Conservation (phyloP, 2,888 invertebrate species). For the Ormyrus rosae region DNA sequence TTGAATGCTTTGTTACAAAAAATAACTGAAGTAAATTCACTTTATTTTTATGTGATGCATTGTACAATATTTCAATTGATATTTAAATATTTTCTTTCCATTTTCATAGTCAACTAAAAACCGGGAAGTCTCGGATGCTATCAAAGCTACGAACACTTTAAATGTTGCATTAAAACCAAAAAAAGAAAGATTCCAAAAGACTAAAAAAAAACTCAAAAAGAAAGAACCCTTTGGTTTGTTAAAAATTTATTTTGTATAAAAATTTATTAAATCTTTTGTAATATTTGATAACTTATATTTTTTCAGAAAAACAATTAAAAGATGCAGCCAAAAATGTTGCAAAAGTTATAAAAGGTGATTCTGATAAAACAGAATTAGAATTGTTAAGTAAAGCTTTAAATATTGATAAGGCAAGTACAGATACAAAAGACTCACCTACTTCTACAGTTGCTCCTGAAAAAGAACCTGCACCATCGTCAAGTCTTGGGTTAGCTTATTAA, state of each 20-base stretch:
- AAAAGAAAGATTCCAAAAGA: slow-evolving; percentile 38
- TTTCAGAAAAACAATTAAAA: slow-evolving; percentile 74
- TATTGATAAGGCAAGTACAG: slow-evolving; percentile 56
- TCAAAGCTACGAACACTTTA: slow-evolving; percentile 26
- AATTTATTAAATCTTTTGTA: slow-evolving; percentile 26
- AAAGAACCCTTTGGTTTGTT: slow-evolving; percentile 52
- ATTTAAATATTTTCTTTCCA: slow-evolving; percentile 7
- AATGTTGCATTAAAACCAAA: slow-evolving; percentile 59
- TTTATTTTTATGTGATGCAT: slow-evolving; percentile 8
- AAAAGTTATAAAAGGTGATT: slow-evolving; percentile 81
- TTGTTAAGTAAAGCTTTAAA: slow-evolving; percentile 83
- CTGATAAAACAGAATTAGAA: slow-evolving; percentile 84
- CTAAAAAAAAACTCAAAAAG: slow-evolving; percentile 12
- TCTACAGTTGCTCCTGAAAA: not conserved
- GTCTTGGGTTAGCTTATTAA: slow-evolving; percentile 49
- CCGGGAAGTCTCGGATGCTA: not conserved
- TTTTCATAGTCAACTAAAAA: not conserved
- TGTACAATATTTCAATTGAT: not conserved
- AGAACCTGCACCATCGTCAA: slow-evolving; percentile 18
- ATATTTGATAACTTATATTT: slow-evolving; percentile 1
- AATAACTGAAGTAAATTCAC: slow-evolving; percentile 50
- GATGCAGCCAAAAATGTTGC: slow-evolving; percentile 87
- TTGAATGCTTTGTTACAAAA: slow-evolving; percentile 52
- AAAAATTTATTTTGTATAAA: slow-evolving; percentile 1
- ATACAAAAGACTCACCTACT: not conserved